phyloP scores from a whole-genome alignment of 1,140 invertebrate genomes.

The Drosophila santomea region DNA sequence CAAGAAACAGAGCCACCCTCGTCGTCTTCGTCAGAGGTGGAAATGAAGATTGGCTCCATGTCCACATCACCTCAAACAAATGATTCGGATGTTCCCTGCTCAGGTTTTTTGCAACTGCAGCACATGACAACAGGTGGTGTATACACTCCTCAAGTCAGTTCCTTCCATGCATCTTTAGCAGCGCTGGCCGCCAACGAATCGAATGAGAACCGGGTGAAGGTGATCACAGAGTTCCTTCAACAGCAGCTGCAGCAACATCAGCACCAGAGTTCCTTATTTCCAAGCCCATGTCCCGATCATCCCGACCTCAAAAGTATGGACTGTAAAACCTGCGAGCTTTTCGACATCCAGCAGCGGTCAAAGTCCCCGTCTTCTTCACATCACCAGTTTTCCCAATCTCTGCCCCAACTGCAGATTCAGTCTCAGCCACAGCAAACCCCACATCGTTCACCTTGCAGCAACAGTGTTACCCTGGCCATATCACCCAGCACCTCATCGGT shows the following conservation, averaged over 20 bases:
- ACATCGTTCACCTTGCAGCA: constrained; percentile 68
- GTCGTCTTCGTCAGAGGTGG: constrained; percentile 9
- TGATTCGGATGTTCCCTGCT: constrained; percentile 38
- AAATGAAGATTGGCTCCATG: constrained; percentile 16
- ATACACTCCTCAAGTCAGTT: constrained; percentile 63
- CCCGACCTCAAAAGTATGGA: constrained; percentile 70
- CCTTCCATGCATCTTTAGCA: constrained; percentile 74
- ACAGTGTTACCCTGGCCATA: constrained; percentile 83
- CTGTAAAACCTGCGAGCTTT: constrained; percentile 79
- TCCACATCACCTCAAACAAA: constrained; percentile 22
- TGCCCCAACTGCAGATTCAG: constrained; percentile 69
- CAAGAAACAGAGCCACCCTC: constrained; percentile 20
- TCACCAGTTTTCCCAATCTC: constrained; percentile 39
- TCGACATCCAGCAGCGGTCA: constrained; percentile 59
- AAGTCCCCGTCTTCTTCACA: constrained; percentile 60
- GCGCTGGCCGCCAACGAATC: constrained; percentile 67
- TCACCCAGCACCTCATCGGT: constrained; percentile 86
- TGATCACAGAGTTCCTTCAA: constrained; percentile 79
- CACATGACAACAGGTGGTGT: constrained; percentile 8
- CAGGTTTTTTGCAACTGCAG: constrained; percentile 66
- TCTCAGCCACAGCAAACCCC: constrained; percentile 51
- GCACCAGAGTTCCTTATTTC: constrained; percentile 63
- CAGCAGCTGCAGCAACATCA: constrained; percentile 73
- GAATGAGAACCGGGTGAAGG: constrained; percentile 68
- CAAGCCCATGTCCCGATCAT: constrained; percentile 80